These are phyloP conservation scores for Andricus curvator DNA, from an alignment of 2,888 invertebrate species.

Conservation along the genomic window DNA sequence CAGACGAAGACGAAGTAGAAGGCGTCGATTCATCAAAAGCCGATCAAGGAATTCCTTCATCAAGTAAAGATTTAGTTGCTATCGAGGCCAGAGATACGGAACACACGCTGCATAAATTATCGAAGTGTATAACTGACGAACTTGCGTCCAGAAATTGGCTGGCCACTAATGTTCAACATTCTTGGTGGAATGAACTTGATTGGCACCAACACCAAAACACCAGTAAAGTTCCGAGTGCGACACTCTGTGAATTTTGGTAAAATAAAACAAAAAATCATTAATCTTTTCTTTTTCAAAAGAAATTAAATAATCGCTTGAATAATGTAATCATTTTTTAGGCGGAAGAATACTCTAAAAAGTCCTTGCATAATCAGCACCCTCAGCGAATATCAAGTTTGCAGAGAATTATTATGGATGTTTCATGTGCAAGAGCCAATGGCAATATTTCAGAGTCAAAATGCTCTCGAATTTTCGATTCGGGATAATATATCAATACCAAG, in stretches of 20 bases:
- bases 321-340: conserved; percentile 58
- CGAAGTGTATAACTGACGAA: conserved; percentile 60
- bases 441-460: conserved; percentile 63
- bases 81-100: conserved; percentile 23
- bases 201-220: conserved; percentile 66
- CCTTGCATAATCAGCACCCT: conserved; percentile 64
- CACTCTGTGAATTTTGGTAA: conserved; percentile 77
- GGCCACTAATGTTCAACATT: conserved; percentile 73
- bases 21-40: conserved; percentile 40
- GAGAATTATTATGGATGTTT: conserved; percentile 76
- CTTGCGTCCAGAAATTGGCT: conserved; percentile 71
- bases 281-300: background rate
- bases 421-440: conserved; percentile 67
- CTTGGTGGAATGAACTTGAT: conserved; percentile 78
- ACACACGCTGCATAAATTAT: conserved; percentile 55
- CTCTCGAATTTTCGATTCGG: conserved; percentile 61
- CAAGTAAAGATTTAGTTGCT: background rate
- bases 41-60: conserved; percentile 4
- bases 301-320: background rate
- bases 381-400: conserved; percentile 72
- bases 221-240: conserved; percentile 72
- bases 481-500: conserved; percentile 72
- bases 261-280: conserved; percentile 33
- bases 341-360: conserved; percentile 59
- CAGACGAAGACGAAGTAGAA: conserved; percentile 56